Percentiles rank a stretch among this genome's conserved stretches.
Conservation (phyloP, 2,113 vertebrate species). For the Progne subis region DNA sequence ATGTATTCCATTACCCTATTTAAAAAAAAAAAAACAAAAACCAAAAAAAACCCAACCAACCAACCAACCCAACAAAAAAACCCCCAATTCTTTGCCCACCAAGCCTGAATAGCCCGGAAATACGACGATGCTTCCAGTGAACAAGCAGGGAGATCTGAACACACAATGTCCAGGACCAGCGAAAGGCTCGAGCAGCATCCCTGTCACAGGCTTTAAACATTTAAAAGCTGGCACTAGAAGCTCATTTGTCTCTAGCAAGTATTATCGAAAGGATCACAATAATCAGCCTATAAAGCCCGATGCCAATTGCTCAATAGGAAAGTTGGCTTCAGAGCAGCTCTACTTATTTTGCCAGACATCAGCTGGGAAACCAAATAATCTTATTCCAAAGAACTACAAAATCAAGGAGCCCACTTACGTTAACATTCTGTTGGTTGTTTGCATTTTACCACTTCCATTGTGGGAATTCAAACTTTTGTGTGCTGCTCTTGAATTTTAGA, state of each 20-base stretch:
- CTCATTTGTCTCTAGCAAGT: neutral
- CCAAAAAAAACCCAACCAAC: too few species aligned
- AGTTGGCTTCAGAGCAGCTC: constrained; percentile 23
- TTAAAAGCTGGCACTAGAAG: neutral
- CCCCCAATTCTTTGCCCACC: neutral
- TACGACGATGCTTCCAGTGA: neutral
- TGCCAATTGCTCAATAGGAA: constrained; percentile 6
- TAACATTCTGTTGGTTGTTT: neutral
- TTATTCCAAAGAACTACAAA: neutral
- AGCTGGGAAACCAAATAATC: constrained; percentile 19
- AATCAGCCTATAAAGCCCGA: neutral
- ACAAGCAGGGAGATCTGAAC: neutral
- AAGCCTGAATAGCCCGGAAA: neutral
- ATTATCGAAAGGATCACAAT: neutral
- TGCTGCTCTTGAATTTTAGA: neutral
- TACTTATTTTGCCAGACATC: constrained; percentile 19
- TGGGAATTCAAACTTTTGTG: neutral
- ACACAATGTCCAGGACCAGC: neutral
- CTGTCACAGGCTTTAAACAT: neutral
- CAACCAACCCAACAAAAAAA: too few species aligned
- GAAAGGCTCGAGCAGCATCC: neutral
- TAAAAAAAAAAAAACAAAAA: neutral
- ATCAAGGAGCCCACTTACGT: neutral
- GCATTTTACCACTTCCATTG: neutral
- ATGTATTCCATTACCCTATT: neutral